A percentile compares a stretch with the other conserved stretches of the same genome.
Conservation (phyloP, 2,113 vertebrate species). For the Alligator mississippiensis region DNA sequence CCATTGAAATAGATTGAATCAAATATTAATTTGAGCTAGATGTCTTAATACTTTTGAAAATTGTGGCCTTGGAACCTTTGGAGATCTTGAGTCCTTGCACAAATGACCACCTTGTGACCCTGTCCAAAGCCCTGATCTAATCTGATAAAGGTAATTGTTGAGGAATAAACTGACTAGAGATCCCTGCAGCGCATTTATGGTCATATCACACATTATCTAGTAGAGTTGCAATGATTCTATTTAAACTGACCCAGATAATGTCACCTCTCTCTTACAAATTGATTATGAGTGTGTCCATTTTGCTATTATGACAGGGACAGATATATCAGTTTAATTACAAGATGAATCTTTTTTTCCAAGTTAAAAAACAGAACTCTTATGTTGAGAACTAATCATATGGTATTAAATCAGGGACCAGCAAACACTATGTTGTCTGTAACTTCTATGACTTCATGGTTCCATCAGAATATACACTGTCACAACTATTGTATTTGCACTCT, state of each 20-base stretch:
- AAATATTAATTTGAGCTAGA: too few relatives aligned
- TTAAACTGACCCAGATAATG: not conserved
- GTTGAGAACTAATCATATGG: not conserved
- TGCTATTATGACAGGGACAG: not conserved
- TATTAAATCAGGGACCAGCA: not conserved
- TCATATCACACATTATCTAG: not conserved
- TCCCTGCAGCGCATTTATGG: not conserved
- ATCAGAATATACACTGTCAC: not conserved
- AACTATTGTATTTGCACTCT: accelerated
- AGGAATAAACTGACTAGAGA: not conserved
- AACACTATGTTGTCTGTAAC: accelerated
- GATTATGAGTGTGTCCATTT: not conserved
- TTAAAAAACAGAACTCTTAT: not conserved
- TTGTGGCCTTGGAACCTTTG: too few relatives aligned
- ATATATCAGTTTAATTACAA: not conserved
- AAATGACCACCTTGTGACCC: too few relatives aligned
- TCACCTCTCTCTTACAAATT: not conserved
- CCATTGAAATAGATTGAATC: accelerated
- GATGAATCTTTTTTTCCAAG: not conserved
- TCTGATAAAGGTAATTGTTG: too few relatives aligned
- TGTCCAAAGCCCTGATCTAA: too few relatives aligned
- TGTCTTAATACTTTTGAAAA: too few relatives aligned
- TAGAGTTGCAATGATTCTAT: not conserved
- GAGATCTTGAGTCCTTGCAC: too few relatives aligned
- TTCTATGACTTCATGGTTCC: not conserved